Conservation (phyloP, 2,797 vertebrate species). For the Neomorphus geoffroyi region DNA sequence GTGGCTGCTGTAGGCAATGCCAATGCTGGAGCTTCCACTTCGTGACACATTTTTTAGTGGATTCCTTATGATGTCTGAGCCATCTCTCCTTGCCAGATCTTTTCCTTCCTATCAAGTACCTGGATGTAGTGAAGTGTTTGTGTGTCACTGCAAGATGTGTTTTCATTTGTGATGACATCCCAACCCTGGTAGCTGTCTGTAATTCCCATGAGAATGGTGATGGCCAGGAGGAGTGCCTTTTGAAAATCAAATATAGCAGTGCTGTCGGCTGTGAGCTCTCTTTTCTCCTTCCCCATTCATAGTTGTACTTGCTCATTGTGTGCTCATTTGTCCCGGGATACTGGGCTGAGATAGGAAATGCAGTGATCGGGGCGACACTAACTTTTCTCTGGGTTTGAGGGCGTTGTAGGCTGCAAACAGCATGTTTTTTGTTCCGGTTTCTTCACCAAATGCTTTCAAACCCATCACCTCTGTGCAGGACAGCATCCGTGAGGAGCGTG, state of each 20-base stretch:
- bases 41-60: not conserved
- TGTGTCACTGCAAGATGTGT: too few species aligned
- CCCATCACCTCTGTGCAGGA: not conserved
- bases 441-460: not conserved
- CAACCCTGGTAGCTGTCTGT: not conserved
- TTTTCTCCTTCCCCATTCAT: not conserved
- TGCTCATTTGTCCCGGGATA: not conserved
- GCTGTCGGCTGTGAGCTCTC: not conserved
- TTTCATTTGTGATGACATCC: not conserved
- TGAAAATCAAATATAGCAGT: not conserved
- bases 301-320: not conserved
- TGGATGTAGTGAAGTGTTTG: too few species aligned
- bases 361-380: fast-evolving
- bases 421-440: not conserved
- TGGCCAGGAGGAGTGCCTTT: fast-evolving
- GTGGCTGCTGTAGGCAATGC: not conserved
- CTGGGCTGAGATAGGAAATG: not conserved
- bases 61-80: not conserved
- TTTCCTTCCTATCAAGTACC: not conserved
- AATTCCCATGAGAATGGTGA: not conserved
- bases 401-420: not conserved
- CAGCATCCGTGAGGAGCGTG: not conserved
- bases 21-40: not conserved
- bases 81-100: not conserved
- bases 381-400: not conserved